A percentile compares a stretch with the other conserved stretches of the same genome.
phyloP scores from a whole-genome alignment of 2,113 vertebrate species.

The Coregonus clupeaformis region DNA sequence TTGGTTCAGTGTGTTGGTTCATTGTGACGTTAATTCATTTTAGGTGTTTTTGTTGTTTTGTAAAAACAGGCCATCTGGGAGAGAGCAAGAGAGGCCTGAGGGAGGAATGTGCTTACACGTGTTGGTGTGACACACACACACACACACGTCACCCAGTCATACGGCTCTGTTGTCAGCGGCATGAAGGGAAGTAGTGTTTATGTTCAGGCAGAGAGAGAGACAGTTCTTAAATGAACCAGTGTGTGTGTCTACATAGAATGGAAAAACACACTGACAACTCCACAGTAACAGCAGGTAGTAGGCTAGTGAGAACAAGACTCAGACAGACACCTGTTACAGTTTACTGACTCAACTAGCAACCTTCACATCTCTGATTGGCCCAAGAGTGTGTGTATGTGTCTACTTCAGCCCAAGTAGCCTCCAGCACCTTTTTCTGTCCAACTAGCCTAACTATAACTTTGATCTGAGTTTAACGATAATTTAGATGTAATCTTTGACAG shows the following conservation, averaged over 20 bases:
- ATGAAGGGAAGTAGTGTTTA: not conserved
- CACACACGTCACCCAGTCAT: conserved; percentile 1
- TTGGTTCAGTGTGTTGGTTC: not conserved
- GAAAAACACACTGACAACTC: conserved; percentile 39
- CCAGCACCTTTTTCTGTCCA: not conserved
- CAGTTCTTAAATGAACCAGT: not conserved
- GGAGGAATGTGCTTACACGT: not conserved
- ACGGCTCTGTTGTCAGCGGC: conserved; percentile 11
- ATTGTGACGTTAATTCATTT: not conserved
- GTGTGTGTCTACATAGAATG: conserved; percentile 14
- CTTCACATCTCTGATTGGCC: not conserved
- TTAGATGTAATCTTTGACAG: not conserved
- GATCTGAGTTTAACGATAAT: not conserved
- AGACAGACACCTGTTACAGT: conserved; percentile 21
- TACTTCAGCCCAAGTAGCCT: not conserved
- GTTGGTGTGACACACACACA: conserved; percentile 6
- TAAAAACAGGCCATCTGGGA: not conserved
- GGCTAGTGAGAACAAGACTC: conserved; percentile 26
- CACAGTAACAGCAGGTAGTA: conserved; percentile 5
- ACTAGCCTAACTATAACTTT: not conserved
- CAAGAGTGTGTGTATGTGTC: no score
- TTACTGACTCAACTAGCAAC: conserved; percentile 11
- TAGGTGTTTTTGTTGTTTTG: conserved; percentile 3
- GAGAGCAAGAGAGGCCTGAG: not conserved
- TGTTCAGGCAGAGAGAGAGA: not conserved